Evolutionary conservation across 2,113 vertebrate species (phyloP).

Genomic region (Platanista minor): DNA sequence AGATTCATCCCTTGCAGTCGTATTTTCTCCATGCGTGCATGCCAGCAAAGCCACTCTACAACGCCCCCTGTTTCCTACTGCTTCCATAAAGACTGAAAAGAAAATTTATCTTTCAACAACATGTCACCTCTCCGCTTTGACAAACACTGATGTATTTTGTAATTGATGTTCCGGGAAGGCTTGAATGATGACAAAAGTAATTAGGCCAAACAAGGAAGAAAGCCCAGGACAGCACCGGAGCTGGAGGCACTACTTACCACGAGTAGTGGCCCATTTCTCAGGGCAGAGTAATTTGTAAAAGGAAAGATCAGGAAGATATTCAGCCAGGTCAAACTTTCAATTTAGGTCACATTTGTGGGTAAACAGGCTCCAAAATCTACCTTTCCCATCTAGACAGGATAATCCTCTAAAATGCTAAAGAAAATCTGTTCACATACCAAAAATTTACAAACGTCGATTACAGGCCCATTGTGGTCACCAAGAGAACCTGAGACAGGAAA

Average conservation of each 20-base stretch:
- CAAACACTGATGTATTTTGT: slow-evolving; percentile 35
- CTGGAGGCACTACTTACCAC: not conserved
- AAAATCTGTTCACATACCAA: not conserved
- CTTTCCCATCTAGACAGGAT: not conserved
- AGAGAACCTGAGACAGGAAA: not conserved
- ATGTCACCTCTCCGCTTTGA: not conserved
- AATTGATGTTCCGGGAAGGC: slow-evolving; percentile 40
- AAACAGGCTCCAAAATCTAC: not conserved
- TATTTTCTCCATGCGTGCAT: rapidly evolving
- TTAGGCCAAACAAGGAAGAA: slow-evolving; percentile 14
- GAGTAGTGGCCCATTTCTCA: not conserved
- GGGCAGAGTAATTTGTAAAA: not conserved
- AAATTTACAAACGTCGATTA: not conserved
- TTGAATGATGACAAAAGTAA: slow-evolving; percentile 28
- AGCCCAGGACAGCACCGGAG: not conserved
- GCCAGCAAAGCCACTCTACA: not conserved
- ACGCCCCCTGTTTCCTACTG: not conserved
- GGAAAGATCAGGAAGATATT: not conserved
- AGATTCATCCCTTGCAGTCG: not conserved
- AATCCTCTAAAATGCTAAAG: not conserved
- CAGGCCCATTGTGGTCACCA: rapidly evolving
- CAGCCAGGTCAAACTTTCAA: not conserved
- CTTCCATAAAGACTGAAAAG: not conserved
- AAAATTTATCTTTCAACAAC: not conserved
- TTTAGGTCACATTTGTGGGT: not conserved